Conservation (phyloP, 2,113 vertebrate genomes). For the Malurus alboscapulatus region DNA sequence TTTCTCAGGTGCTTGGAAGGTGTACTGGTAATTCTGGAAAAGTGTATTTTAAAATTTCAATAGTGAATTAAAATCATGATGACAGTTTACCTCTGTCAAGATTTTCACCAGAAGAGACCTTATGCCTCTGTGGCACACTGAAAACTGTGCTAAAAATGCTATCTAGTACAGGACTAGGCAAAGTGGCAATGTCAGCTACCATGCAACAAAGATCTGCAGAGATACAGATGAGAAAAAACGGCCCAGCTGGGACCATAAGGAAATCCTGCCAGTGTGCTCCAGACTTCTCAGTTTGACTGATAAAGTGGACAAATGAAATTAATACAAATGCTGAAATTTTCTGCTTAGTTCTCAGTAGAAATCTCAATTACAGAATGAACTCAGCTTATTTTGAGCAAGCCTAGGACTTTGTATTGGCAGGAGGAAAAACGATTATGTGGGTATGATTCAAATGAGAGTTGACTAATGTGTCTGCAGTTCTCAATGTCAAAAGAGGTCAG, state of each 20-base stretch:
- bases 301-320: neutral
- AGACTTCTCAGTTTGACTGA: neutral
- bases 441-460: neutral
- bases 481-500: neutral
- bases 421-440: neutral
- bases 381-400: neutral
- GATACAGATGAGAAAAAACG: neutral
- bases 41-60: neutral
- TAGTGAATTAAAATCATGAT: neutral
- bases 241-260: accelerated
- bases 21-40: neutral
- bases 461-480: neutral
- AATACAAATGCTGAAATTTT: neutral
- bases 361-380: neutral
- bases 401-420: neutral
- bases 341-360: neutral
- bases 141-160: neutral
- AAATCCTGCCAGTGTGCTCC: neutral
- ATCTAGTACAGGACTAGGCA: neutral
- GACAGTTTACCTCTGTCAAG: neutral
- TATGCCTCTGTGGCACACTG: neutral
- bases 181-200: neutral
- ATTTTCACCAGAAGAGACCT: neutral
- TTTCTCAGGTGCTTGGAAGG: neutral
- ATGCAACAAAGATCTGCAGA: neutral